Evolutionary conservation across 1,140 invertebrate species (phyloP).

Genomic region (Meloidogyne exigua): DNA sequence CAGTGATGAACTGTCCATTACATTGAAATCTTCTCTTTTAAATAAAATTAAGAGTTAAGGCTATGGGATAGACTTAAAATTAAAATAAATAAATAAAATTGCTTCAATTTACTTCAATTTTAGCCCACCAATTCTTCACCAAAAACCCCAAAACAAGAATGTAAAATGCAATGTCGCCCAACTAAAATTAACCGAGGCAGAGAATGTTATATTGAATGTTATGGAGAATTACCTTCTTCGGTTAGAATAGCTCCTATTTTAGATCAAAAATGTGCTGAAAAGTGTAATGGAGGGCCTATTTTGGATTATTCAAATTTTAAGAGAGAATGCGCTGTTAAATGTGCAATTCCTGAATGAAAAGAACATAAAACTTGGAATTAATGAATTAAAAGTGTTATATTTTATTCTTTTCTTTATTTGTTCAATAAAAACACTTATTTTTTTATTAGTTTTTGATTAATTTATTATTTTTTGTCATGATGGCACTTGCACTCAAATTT

Average conservation of each 20-base stretch:
- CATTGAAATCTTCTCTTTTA: too few relatives aligned
- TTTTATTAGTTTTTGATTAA: too few relatives aligned
- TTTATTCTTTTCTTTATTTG: too few relatives aligned
- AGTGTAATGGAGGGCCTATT: background rate
- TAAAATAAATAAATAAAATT: too few relatives aligned
- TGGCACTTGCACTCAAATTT: background rate
- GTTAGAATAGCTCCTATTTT: background rate
- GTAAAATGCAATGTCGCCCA: background rate
- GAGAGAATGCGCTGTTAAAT: background rate
- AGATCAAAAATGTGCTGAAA: background rate
- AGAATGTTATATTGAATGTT: background rate
- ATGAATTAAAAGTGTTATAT: background rate
- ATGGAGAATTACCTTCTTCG: conserved; percentile 4
- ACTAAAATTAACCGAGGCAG: background rate
- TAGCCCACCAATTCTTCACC: background rate
- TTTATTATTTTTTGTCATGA: too few relatives aligned
- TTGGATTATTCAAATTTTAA: background rate
- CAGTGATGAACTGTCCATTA: too few relatives aligned
- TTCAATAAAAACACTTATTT: too few relatives aligned
- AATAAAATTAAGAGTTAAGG: too few relatives aligned
- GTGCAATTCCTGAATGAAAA: conserved; percentile 4
- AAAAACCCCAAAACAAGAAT: background rate
- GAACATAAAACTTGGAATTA: background rate
- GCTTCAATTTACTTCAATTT: too few relatives aligned
- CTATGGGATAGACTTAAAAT: too few relatives aligned